Evolutionary conservation across 37 sponge, comb jelly and placozoan species (phyloP).

Genomic region (Ephydatia muelleri): DNA sequence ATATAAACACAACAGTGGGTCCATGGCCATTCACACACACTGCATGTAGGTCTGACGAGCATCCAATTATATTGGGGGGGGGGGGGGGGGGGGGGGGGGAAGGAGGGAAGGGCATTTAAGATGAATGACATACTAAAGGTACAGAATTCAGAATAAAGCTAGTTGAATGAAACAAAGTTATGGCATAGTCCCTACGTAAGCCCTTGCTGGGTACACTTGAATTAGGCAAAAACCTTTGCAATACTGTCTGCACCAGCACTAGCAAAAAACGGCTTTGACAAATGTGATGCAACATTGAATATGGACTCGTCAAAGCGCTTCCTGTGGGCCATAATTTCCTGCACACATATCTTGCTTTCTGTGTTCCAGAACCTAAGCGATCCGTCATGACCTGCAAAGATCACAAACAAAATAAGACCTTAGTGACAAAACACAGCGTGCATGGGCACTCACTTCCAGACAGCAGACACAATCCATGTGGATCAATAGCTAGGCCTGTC

Average conservation of each 20-base stretch:
- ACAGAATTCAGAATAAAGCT: too few species aligned
- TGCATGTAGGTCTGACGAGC: too few species aligned
- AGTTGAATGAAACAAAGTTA: not conserved
- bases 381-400: conserved; percentile 88
- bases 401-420: not conserved
- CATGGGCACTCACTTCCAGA: conserved; percentile 77
- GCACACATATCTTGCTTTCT: conserved; percentile 88
- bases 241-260: conserved; percentile 95
- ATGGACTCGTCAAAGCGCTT: conserved; percentile 88
- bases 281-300: conserved; percentile 85
- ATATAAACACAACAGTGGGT: too few species aligned
- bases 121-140: too few species aligned
- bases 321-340: conserved; percentile 91
- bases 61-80: too few species aligned
- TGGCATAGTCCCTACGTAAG: not conserved
- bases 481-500: conserved; percentile 89
- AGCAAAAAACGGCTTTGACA: conserved; percentile 79
- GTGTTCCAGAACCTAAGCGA: conserved; percentile 94
- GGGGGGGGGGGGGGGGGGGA: too few species aligned
- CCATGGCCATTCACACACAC: too few species aligned
- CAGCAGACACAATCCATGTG: conserved; percentile 90
- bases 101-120: too few species aligned
- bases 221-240: conserved; percentile 83
- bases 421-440: not conserved
- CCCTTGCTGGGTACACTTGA: not conserved